These are phyloP conservation scores for Phalacrocorax carbo DNA, from an alignment of 2,113 vertebrate species.

Conservation along the genomic window DNA sequence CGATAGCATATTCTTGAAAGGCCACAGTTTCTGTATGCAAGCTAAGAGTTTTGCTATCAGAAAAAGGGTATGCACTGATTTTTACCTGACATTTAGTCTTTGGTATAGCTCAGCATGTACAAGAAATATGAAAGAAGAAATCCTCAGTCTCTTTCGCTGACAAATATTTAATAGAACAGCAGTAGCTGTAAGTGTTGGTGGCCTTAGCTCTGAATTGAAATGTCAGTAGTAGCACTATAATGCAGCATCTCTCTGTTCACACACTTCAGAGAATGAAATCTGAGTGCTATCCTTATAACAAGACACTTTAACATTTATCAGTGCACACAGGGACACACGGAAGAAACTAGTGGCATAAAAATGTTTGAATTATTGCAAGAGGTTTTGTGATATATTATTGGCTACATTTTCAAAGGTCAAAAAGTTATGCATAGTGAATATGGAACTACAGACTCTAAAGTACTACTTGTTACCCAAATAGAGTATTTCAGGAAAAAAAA, in stretches of 20 bases:
- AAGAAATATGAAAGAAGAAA: slow-evolving; percentile 25
- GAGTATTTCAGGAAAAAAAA: too few species aligned
- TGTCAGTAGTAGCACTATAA: slow-evolving; percentile 53
- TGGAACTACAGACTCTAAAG: neutral
- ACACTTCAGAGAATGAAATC: slow-evolving; percentile 23
- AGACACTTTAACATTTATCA: slow-evolving; percentile 37
- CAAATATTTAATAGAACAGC: slow-evolving; percentile 69
- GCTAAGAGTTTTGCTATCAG: slow-evolving; percentile 47
- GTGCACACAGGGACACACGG: neutral
- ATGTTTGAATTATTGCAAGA: neutral
- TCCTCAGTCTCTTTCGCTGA: slow-evolving; percentile 24
- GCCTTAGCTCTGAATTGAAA: slow-evolving; percentile 60
- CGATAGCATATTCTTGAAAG: neutral
- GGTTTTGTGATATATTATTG: neutral
- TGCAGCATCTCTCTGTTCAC: neutral
- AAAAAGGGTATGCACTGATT: slow-evolving; percentile 39
- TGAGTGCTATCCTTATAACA: neutral
- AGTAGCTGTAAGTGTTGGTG: slow-evolving; percentile 34
- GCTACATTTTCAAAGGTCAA: neutral
- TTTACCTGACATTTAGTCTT: slow-evolving; percentile 52
- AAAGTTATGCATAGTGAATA: neutral
- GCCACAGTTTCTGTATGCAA: neutral
- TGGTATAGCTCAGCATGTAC: neutral
- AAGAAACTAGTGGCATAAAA: neutral
- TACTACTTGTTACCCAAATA: neutral